A percentile compares a stretch with the other conserved stretches of the same genome.
Evolutionary conservation across 1,140 invertebrate species (phyloP).

Genomic region (Cepaea nemoralis): DNA sequence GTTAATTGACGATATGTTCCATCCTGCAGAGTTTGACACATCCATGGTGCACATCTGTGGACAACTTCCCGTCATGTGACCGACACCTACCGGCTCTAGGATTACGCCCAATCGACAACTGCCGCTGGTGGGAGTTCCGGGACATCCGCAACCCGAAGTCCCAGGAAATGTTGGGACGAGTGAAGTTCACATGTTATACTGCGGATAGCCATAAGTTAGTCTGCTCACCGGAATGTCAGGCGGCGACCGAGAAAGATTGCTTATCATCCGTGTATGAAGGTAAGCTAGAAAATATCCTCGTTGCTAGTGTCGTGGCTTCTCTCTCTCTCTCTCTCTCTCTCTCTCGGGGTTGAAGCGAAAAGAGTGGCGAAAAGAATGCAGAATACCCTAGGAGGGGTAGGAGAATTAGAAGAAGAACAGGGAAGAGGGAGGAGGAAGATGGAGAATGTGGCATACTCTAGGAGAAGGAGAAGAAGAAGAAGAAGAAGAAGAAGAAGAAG

Average conservation of each 20-base stretch:
- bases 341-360: too few species aligned
- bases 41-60: slow-evolving; percentile 46
- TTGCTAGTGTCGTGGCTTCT: too few species aligned
- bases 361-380: neutral
- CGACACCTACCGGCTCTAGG: slow-evolving; percentile 33
- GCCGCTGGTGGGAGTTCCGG: slow-evolving; percentile 43
- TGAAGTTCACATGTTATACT: slow-evolving; percentile 24
- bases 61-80: slow-evolving; percentile 41
- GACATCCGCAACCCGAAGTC: slow-evolving; percentile 24
- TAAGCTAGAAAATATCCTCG: neutral
- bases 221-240: slow-evolving; percentile 1
- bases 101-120: slow-evolving; percentile 26
- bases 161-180: neutral
- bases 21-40: slow-evolving; percentile 20
- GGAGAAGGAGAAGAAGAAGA: neutral
- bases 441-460: neutral
- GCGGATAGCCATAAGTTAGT: neutral
- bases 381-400: neutral
- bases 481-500: neutral
- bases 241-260: neutral
- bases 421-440: neutral
- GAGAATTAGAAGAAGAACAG: too few species aligned
- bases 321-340: too few species aligned
- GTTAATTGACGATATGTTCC: too few species aligned
- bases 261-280: slow-evolving; percentile 23